Conservation (phyloP, 2,888 invertebrate species). For the Slavum lentiscoides region DNA sequence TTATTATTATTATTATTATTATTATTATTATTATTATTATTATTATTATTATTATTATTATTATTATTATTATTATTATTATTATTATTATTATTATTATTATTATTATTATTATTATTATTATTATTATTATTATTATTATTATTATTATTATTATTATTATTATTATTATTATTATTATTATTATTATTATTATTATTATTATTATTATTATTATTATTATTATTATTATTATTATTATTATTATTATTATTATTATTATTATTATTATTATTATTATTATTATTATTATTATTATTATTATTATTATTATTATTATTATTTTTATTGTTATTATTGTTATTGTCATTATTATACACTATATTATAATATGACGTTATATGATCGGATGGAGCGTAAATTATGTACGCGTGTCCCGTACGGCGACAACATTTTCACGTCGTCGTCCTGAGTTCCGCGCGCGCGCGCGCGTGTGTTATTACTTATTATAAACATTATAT, state of each 20-base stretch:
- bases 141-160: too few species aligned
- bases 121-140: background rate
- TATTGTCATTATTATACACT: too few species aligned
- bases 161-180: background rate
- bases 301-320: too few species aligned
- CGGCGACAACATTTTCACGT: constrained; percentile 33
- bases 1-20: background rate
- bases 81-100: background rate
- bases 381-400: background rate
- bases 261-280: too few species aligned
- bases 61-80: too few species aligned
- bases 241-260: background rate
- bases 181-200: too few species aligned
- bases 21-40: too few species aligned
- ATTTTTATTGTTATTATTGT: background rate
- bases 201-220: background rate
- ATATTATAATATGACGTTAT: background rate
- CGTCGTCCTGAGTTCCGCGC: constrained; percentile 24
- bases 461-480: constrained; percentile 1
- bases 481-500: too few species aligned
- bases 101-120: too few species aligned
- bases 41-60: background rate
- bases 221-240: too few species aligned
- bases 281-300: background rate
- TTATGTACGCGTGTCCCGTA: constrained; percentile 48